A percentile compares a stretch with the other conserved stretches of the same genome.
phyloP scores from a whole-genome alignment of 1,140 invertebrate species.

The Apocrypta bakeri region DNA sequence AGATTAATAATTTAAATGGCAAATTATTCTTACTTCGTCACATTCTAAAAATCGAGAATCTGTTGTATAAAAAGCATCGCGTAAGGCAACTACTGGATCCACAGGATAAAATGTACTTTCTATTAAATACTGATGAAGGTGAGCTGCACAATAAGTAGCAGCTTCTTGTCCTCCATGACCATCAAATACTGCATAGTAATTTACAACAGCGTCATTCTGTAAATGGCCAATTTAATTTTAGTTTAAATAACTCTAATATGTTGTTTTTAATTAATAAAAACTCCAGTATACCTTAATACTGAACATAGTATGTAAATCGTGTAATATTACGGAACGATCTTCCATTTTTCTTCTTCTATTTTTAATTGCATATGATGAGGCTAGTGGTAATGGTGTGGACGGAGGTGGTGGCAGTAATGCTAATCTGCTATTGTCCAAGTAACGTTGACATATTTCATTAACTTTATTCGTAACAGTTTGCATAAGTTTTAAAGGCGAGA shows the following conservation, averaged over 20 bases:
- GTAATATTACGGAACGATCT: conserved; percentile 86
- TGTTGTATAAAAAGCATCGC: conserved; percentile 88
- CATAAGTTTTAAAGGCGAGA: conserved; percentile 82
- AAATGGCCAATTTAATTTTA: conserved; percentile 55
- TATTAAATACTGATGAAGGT: conserved; percentile 90
- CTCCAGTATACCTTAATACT: conserved; percentile 72
- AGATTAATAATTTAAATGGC: not conserved
- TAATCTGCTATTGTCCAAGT: conserved; percentile 78
- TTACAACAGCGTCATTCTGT: conserved; percentile 77
- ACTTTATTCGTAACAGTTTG: conserved; percentile 82
- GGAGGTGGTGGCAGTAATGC: conserved; percentile 76
- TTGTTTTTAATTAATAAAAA: not conserved
- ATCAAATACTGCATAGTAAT: conserved; percentile 96
- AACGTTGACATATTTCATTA: conserved; percentile 81
- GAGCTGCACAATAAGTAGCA: conserved; percentile 88
- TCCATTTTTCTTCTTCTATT: conserved; percentile 91
- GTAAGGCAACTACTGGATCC: conserved; percentile 82
- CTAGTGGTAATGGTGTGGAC: conserved; percentile 72
- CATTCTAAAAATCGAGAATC: conserved; percentile 88
- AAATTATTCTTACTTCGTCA: conserved; percentile 78
- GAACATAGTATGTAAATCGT: conserved; percentile 82
- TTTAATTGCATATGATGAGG: conserved; percentile 81
- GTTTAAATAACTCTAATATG: not conserved
- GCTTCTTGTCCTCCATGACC: conserved; percentile 95
- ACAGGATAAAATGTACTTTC: conserved; percentile 82